Evolutionary conservation across 2,113 vertebrate genomes (phyloP), one percentile per base, ranked within the genome.

Genomic region (Micromys minutus): DNA sequence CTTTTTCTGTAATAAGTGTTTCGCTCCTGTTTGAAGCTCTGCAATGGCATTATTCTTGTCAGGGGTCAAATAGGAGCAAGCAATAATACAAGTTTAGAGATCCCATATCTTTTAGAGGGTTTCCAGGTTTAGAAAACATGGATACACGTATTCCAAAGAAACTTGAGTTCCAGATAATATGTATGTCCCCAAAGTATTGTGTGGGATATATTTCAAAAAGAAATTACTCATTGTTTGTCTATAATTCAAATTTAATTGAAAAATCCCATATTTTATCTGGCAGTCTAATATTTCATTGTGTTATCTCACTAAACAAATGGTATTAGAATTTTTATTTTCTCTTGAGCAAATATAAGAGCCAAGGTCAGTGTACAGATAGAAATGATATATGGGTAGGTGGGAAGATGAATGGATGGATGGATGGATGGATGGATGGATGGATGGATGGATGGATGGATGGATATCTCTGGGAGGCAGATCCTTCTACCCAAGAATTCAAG

Each of bases 161-260:
- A 95, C 93, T 61, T 72, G 45, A 95, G 85, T 81, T 95, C 92
- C 61, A 80, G n/a, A 84, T 85, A 92, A 29, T 85, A 84, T n/a
- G 1, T 91, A 0, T 81, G 3, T 59, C 79, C 52, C 50, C 50
- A 2, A 94, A 91, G 42, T 83, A 84, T 52, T 94, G 16, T 67
- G 72, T 31, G 7, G 29, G 39, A 24, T 36, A 89, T 63, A 36
- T 24, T 89, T 88, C 89, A 69, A 85, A 22, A 9, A 85, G 6
- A 34, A 88, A 77, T 72, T 76, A 74, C 52, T 87, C n/a, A 67
- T 81, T 89, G 11, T 87, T 74, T 86, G 71, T 61, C 63, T 90
- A 1, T 93, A 79, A 72, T 81, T 95, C 84, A 93, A 19, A 65
- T 84, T 59, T 93, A 96, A 57, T 5, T 13, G 6, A 47, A 9